These are phyloP conservation scores for Drosophila sproati DNA, from an alignment of 1,140 invertebrate species.

Conservation along the genomic window DNA sequence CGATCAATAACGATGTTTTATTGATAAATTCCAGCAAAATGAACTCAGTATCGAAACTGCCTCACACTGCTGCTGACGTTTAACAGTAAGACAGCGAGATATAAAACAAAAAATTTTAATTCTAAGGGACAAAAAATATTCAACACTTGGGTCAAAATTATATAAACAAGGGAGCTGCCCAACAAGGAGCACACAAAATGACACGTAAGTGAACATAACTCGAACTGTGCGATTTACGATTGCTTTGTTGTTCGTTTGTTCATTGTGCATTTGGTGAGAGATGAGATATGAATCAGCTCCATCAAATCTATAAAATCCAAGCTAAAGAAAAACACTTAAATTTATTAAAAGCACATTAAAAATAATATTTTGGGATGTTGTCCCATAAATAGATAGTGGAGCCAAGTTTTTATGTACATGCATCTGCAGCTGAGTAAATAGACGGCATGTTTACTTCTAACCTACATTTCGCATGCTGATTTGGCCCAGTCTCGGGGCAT, in stretches of 20 bases:
- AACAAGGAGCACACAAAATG: slow-evolving; percentile 39
- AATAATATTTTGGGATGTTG: too few species aligned
- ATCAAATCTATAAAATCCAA: not conserved
- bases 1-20: not conserved
- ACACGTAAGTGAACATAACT: slow-evolving; percentile 33
- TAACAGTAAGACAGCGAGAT: slow-evolving; percentile 11
- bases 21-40: not conserved
- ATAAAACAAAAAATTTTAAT: slow-evolving; percentile 2
- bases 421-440: too few species aligned
- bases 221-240: not conserved
- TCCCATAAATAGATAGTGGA: too few species aligned
- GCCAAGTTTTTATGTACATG: too few species aligned
- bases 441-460: not conserved
- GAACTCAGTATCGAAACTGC: slow-evolving; percentile 11
- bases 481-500: too few species aligned
- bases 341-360: not conserved
- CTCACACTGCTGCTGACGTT: slow-evolving; percentile 18
- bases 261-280: not conserved
- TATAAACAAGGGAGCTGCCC: slow-evolving; percentile 19
- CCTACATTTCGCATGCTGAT: not conserved
- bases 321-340: too few species aligned
- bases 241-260: slow-evolving; percentile 1
- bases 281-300: not conserved
- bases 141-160: slow-evolving; percentile 27
- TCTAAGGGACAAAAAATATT: slow-evolving; percentile 2